Conservation (phyloP, 2,888 invertebrate species). For the Nephrotoma guestfalica region DNA sequence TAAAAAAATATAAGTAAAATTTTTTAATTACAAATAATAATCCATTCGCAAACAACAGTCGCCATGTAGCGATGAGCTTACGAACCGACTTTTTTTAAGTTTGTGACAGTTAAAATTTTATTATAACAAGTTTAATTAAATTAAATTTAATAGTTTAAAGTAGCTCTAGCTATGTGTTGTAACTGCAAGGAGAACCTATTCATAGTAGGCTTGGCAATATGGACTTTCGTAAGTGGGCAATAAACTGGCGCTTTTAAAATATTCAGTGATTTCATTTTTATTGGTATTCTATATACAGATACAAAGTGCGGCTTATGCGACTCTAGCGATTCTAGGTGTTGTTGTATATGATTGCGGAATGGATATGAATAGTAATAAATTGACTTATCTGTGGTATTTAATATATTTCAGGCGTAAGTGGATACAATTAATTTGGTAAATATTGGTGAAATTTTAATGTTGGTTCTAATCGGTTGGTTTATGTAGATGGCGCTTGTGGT, state of each 20-base stretch:
- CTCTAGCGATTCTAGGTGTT: background rate
- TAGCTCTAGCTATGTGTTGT: background rate
- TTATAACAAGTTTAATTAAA: background rate
- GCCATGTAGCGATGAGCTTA: background rate
- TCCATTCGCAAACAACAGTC: background rate
- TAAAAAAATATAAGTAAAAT: background rate
- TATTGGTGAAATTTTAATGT: background rate
- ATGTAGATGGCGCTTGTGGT: background rate
- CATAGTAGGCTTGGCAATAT: background rate
- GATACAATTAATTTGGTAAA: background rate
- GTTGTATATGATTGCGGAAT: background rate
- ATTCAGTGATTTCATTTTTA: background rate
- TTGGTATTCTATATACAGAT: background rate
- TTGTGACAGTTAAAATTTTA: background rate
- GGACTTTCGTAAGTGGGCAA: background rate
- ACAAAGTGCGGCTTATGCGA: background rate
- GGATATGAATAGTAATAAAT: background rate
- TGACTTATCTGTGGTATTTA: background rate
- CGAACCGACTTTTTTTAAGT: background rate
- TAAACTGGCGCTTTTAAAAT: background rate
- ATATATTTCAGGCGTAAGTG: background rate
- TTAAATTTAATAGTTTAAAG: background rate
- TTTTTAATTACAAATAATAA: background rate
- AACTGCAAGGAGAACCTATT: background rate
- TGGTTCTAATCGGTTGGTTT: background rate